Conservation (phyloP, 2,888 invertebrate genomes). For the Loripinus fragilis region DNA sequence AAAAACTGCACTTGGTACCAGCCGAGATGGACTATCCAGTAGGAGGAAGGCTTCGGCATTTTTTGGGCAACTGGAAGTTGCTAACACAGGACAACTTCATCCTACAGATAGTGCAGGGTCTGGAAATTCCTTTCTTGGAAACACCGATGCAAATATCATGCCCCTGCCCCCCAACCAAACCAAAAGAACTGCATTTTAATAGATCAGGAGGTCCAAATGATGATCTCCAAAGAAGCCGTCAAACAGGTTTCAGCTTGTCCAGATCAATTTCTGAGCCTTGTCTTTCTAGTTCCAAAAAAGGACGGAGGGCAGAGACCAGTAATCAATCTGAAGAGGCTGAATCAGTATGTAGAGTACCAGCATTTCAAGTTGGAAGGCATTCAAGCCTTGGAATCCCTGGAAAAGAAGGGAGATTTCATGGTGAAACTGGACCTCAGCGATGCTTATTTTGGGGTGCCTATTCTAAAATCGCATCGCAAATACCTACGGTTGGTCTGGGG, state of each 20-base stretch:
- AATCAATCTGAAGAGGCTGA: neutral
- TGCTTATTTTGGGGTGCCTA: neutral
- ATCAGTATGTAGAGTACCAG: neutral
- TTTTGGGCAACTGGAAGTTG: neutral
- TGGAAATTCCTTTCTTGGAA: neutral
- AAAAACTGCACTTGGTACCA: neutral
- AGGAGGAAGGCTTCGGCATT: neutral
- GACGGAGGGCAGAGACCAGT: neutral
- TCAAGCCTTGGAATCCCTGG: neutral
- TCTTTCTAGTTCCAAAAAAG: neutral
- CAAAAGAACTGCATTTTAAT: neutral
- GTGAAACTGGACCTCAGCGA: neutral
- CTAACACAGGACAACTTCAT: neutral
- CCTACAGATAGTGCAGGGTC: neutral
- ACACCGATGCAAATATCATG: neutral
- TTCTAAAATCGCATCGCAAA: neutral
- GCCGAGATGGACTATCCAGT: neutral
- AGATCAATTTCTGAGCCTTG: neutral
- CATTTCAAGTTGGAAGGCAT: neutral
- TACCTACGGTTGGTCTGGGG: neutral
- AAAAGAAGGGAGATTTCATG: neutral
- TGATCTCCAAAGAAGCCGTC: neutral
- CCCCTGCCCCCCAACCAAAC: neutral
- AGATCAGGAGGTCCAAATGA: neutral
- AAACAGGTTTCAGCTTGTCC: neutral